Percentiles rank a stretch among this genome's conserved stretches.
Evolutionary conservation across 2,797 vertebrate species (phyloP).

Genomic region (Gymnothorax reevesii): DNA sequence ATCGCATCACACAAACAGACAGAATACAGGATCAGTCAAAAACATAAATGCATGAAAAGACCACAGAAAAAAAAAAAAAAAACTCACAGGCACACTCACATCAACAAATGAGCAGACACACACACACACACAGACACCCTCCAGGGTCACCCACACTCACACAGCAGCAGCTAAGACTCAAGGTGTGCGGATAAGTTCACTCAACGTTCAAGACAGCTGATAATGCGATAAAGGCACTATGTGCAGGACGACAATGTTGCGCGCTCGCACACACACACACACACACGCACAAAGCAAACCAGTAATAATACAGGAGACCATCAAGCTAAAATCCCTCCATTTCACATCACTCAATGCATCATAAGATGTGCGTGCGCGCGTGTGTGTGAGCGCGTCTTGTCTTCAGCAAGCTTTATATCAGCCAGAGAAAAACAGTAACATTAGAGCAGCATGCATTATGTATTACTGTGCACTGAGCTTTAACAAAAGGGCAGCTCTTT

Average conservation of each 20-base stretch:
- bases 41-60: too few relatives aligned
- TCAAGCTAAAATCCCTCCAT: neutral
- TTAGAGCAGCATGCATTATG: slow-evolving; percentile 18
- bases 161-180: neutral
- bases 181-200: neutral
- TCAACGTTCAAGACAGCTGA: neutral
- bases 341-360: neutral
- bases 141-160: too few relatives aligned
- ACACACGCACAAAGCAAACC: neutral
- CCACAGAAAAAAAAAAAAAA: too few relatives aligned
- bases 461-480: neutral
- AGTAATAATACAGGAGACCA: neutral
- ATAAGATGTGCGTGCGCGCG: neutral
- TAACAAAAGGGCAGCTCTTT: neutral
- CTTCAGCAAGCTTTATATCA: neutral
- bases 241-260: neutral
- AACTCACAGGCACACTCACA: too few relatives aligned
- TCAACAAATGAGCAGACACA: too few relatives aligned
- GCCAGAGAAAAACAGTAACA: neutral
- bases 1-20: slow-evolving; percentile 16
- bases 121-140: too few relatives aligned
- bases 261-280: neutral
- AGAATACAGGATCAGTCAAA: neutral
- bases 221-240: neutral
- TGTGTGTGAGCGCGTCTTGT: neutral